Evolutionary conservation across 2,888 invertebrate genomes (phyloP).

Genomic region (Gibbula magus): DNA sequence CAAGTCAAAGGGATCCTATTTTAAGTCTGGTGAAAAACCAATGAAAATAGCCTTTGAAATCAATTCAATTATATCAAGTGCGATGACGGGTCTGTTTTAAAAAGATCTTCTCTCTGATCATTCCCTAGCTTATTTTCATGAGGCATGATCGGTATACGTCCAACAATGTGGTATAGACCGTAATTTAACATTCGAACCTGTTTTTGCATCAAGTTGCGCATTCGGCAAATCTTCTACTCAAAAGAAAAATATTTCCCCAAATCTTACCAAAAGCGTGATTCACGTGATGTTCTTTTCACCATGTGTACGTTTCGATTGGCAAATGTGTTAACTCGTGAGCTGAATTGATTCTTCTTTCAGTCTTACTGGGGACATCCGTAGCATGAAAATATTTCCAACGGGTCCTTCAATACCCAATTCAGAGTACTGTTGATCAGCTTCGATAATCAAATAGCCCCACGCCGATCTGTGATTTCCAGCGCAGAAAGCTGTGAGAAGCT

Average conservation of each 20-base stretch:
- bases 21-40: constrained; percentile 1
- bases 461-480: constrained; percentile 15
- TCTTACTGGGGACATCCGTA: constrained; percentile 23
- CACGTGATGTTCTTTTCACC: constrained; percentile 13
- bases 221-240: not conserved
- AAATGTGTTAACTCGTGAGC: constrained; percentile 25
- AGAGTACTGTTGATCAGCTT: constrained; percentile 14
- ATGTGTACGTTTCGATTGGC: constrained; percentile 21
- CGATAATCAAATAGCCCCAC: constrained; percentile 23
- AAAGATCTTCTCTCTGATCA: constrained; percentile 8
- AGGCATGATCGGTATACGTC: not conserved
- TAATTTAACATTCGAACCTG: not conserved
- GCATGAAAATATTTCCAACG: constrained; percentile 29
- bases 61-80: constrained; percentile 8
- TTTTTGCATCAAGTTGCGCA: not conserved
- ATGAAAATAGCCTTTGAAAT: constrained; percentile 8
- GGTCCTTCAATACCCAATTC: constrained; percentile 27
- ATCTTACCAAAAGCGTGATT: constrained; percentile 8
- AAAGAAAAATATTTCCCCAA: constrained; percentile 12
- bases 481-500: not conserved
- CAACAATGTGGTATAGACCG: not conserved
- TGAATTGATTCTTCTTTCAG: constrained; percentile 29
- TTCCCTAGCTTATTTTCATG: not conserved
- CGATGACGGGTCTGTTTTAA: not conserved
- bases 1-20: not conserved